Evolutionary conservation across 2,888 invertebrate species (phyloP).

Genomic region (Drosophila austrosaltans): DNA sequence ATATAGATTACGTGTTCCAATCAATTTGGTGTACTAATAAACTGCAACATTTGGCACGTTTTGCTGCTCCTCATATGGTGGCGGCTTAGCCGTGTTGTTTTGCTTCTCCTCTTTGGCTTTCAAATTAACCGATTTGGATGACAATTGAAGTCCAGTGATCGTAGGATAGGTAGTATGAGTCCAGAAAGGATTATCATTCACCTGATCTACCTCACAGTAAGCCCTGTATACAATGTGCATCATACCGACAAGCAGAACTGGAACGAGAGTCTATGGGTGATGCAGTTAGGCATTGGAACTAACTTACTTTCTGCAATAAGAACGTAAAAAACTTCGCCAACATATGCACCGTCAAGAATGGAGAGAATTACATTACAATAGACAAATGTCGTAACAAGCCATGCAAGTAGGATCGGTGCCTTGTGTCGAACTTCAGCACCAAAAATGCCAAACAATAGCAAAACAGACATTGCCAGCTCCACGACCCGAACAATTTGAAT

Average conservation of each 20-base stretch:
- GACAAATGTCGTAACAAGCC: slow-evolving; percentile 28
- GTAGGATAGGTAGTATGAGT: not conserved
- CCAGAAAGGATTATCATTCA: not conserved
- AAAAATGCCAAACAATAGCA: slow-evolving; percentile 32
- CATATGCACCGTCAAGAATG: not conserved
- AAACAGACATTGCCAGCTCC: not conserved
- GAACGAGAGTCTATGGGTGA: not conserved
- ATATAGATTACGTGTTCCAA: not conserved
- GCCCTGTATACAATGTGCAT: slow-evolving; percentile 3
- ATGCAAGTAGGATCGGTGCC: slow-evolving; percentile 30
- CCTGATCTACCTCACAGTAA: not conserved
- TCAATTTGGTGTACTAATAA: not conserved
- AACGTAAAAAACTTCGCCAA: not conserved
- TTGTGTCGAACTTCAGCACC: slow-evolving; percentile 25
- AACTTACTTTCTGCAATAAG: slow-evolving; percentile 3
- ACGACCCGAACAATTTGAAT: not conserved
- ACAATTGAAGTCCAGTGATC: not conserved
- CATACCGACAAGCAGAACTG: slow-evolving; percentile 8
- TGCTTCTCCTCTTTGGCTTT: not conserved
- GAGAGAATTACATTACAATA: slow-evolving; percentile 5
- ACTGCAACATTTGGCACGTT: not conserved
- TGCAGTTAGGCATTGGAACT: not conserved
- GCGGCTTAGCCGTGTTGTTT: not conserved
- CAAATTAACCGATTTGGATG: not conserved
- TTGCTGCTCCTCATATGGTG: slow-evolving; percentile 4